A percentile compares a stretch with the other conserved stretches of the same genome.
Evolutionary conservation across 2,888 invertebrate genomes (phyloP).

Genomic region (Rugalucina vietnamica): DNA sequence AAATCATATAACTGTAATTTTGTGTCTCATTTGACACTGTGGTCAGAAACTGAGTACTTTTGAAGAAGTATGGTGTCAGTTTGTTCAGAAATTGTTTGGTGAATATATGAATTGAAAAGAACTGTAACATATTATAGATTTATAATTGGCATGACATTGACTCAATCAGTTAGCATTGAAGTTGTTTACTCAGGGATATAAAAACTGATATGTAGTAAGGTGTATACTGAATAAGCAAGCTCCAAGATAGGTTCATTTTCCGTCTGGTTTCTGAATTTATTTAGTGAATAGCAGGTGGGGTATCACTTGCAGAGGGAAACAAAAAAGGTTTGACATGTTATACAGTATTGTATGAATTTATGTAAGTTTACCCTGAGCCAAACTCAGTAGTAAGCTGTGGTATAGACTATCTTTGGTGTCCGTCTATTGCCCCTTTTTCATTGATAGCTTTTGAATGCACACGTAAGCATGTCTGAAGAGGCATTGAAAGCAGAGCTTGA

Average conservation of each 20-base stretch:
- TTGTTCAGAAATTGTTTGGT: too few relatives aligned
- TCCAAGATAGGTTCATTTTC: too few relatives aligned
- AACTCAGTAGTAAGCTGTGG: neutral
- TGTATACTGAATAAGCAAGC: too few relatives aligned
- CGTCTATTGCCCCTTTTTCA: neutral
- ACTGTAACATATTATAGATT: neutral
- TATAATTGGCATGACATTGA: neutral
- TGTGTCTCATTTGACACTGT: neutral
- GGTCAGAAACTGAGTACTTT: neutral
- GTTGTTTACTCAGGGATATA: too few relatives aligned
- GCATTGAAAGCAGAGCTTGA: neutral
- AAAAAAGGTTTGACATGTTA: neutral
- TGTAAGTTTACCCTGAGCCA: neutral
- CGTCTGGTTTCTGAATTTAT: too few relatives aligned
- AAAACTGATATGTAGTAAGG: too few relatives aligned
- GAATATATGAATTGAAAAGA: too few relatives aligned
- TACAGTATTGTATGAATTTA: neutral
- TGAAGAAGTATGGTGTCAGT: neutral
- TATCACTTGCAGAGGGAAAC: too few relatives aligned
- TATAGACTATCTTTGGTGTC: neutral
- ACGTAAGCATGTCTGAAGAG: neutral
- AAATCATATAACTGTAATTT: neutral
- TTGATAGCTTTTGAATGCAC: neutral
- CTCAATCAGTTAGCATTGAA: too few relatives aligned
- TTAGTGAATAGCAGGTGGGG: too few relatives aligned